Evolutionary conservation across 2,797 vertebrate species (phyloP).

Genomic region (Lacerta viridis): DNA sequence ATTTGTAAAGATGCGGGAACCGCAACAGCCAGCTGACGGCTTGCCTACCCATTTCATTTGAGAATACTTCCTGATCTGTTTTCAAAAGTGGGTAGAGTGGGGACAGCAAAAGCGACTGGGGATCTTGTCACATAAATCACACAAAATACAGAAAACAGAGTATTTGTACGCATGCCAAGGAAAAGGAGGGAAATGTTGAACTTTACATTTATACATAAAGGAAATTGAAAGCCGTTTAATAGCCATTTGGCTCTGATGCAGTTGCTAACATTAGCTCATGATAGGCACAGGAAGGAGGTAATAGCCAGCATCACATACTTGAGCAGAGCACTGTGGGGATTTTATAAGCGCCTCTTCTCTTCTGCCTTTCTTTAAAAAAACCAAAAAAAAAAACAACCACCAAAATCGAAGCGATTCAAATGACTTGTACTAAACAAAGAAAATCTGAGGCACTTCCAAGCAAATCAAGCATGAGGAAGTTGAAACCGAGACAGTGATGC

Average conservation of each 20-base stretch:
- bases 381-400: not conserved
- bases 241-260: not conserved
- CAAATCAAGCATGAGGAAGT: not conserved
- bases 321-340: not conserved
- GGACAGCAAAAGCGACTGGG: not conserved
- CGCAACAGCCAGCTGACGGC: too few relatives aligned
- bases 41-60: not conserved
- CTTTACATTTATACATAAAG: not conserved
- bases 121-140: not conserved
- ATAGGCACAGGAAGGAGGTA: not conserved
- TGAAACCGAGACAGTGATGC: not conserved
- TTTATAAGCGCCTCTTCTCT: not conserved
- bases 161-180: not conserved
- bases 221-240: not conserved
- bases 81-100: not conserved
- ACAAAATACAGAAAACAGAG: too few relatives aligned
- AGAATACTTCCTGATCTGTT: conserved; percentile 19
- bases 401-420: not conserved
- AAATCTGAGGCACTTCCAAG: not conserved
- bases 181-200: not conserved
- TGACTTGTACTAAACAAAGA: not conserved
- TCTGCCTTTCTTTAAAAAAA: too few relatives aligned
- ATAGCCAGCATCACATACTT: fast-evolving
- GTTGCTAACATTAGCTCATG: not conserved
- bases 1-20: not conserved